Evolutionary conservation across 2,797 vertebrate genomes (phyloP), one percentile per base, ranked within the genome.

Genomic region (Perodicticus potto): DNA sequence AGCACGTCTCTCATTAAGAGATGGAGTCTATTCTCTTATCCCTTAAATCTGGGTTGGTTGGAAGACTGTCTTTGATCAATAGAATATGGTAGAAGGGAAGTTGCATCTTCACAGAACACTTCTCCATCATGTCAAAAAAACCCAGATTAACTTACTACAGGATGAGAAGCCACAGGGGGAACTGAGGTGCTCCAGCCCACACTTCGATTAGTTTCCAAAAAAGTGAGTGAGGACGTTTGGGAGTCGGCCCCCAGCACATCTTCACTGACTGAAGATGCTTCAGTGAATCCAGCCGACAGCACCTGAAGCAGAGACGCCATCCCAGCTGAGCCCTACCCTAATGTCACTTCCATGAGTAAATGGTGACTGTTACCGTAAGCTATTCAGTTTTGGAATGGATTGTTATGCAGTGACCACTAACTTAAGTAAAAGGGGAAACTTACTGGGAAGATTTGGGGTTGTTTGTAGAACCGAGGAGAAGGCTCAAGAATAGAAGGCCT

Each of bases 271-370:
- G 34, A 72, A 88, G 63, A 84, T 88, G 59, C 74, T 69, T 59
- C 32, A 65, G 23, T 80, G 67, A 85, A 81, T 27, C 53, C 34
- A 67, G 37, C 11, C n/a, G 43, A 65, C 49, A 49, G 19, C 55
- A 49, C 11, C 2, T 34, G 37, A 83, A 53, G 17, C 29, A 20
- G 45, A 29, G 11, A 37, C 7, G n/a, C n/a, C 40, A 61, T 76
- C 72, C 77, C 74, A 86, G 73, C 59, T 76, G 89, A 94, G 69
- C 29, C 80, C 72, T 84, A 49, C 27, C 19, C 73, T 89, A 23
- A 85, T 34, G 49, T 74, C 69, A 10, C 16, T 85, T 53, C 45
- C 40, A 43, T 45, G 65, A 72, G 32, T 43, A 69, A 80, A 29
- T 34, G 59, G 17, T 78, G 74, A 49, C 34, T 32, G 17, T 59